Percentiles rank a stretch among this genome's conserved stretches.
Conservation (phyloP, 2,113 vertebrate genomes). For the Myotis lucifugus region DNA sequence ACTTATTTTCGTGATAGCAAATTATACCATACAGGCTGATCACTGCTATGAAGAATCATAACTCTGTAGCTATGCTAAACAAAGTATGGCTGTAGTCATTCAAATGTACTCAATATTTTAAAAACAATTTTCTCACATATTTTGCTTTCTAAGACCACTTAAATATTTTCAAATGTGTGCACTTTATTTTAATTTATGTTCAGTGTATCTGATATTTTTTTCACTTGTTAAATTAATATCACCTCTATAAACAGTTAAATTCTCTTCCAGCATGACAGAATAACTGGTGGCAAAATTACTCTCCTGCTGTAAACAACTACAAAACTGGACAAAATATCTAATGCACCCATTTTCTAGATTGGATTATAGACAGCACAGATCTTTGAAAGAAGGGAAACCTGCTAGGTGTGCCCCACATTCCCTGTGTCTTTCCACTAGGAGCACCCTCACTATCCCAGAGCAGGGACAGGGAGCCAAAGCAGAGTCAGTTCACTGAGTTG, state of each 20-base stretch:
- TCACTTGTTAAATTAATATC: conserved; percentile 53
- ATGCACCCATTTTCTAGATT: neutral
- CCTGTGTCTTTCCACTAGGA: neutral
- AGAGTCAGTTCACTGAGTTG: neutral
- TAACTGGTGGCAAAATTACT: neutral
- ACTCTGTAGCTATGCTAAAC: neutral
- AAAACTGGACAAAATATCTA: neutral
- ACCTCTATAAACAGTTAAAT: conserved; percentile 46
- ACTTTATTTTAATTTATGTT: conserved; percentile 57
- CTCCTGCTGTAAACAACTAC: neutral
- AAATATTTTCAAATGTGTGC: neutral
- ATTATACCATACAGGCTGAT: neutral
- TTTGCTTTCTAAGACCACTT: conserved; percentile 49
- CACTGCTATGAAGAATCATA: neutral
- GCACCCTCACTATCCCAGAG: neutral
- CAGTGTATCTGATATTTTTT: conserved; percentile 26
- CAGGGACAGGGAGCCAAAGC: neutral
- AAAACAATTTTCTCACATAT: conserved; percentile 43
- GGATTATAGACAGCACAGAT: neutral
- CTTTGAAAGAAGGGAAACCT: neutral
- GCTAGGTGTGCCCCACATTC: neutral
- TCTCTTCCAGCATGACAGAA: neutral
- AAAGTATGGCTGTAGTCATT: neutral
- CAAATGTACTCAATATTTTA: conserved; percentile 36
- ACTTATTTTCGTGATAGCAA: conserved; percentile 13